Evolutionary conservation across 1,140 invertebrate genomes (phyloP), one percentile per base, ranked within the genome.

Genomic region (Listronotus oregonensis): DNA sequence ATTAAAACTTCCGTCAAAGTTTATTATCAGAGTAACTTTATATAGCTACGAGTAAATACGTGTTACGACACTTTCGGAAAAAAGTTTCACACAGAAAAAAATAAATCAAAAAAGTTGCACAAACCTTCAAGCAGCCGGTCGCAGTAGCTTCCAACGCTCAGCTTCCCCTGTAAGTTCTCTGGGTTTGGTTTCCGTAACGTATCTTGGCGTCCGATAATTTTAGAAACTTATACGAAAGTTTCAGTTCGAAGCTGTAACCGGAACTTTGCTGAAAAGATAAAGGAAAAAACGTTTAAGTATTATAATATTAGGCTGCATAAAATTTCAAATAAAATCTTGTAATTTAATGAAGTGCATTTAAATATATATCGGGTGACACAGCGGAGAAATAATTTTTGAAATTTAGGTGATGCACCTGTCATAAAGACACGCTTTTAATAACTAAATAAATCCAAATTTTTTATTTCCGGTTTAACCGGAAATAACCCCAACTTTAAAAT

Each of bases 211-310:
- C 89, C 69, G 85, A 86, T 70, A 85, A 83, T 73, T 85, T 85
- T 73, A 93, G 80, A 80, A 91, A 92, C 81, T 91, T 91, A 83
- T 91, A 92, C 37, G 89, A 89, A 73, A 92, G 79, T 79, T 90
- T 89, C 81, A 92, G 91, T 82, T 91, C 89, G 81, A 91, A 92
- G 80, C 88, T 90, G 81, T 89, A 90, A 70, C 86, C 89, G 64
- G 88, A 88, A 73, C 86, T 87, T 87, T 90, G 69, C 75, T 73
- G 67, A 4, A 18, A 21, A 44, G 66, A 73, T 72, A 60, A 49
- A n/a, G n/a, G 12, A 65, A 51, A 56, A 27, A 27, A 27, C 21
- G 21, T 27, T 27, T 3, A 27, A 5, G 21, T 27, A 5, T 27
- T 5, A 3, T 27, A 3, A 27, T 3, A 27, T 27, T 27, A 27